Base-by-base conservation (phyloP, 2,113 vertebrate genomes). In the Picathartes gymnocephalus region DNA sequence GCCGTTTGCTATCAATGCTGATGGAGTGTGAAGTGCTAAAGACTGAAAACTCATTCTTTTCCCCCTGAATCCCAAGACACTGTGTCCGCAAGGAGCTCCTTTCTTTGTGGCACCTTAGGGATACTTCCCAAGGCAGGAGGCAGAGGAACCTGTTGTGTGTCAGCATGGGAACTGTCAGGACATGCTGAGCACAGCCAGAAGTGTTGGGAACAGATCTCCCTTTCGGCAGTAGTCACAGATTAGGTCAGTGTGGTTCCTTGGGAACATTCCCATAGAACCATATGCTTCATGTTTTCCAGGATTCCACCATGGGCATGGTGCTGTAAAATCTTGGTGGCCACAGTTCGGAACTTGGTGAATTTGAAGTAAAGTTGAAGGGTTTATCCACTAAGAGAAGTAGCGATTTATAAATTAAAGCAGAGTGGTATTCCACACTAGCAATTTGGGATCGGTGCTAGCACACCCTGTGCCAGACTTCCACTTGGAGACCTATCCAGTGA, bases 1-100 rank as follows among this genome's bases (percentile, higher is more conserved):
- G 99, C 99, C 4, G 97, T 99, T 99, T 91, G 99, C 99, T 60
- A 98, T 99, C 28, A 99, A 99, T 33, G 90, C 99, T 2, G 99
- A 99, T 4, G 98, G 99, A 47, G 98, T 99, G 42, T 98, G 99
- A 14, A 99, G 99, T 33, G 98, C 98, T 69, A 98, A 99, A 94
- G 99, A 99, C 96, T 99, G 97, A 99, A 58, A 68, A 24, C 2
- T 22, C 6, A 0, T 10, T 33, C 18, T 39, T 3, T 53, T 16
- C 42, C 11, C 6, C 33, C 27, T 28, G 9, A 71, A 21, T 68
- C 27, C 57, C 58, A 64, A 44, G 28, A 39, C 28, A 28, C 7
- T 18, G 22, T 27, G 68, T 22, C 48, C 2, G 1, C 13, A 33
- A 72, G 27, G 45, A 44, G 21, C 31, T 61, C 66, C 33, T 44